These are phyloP conservation scores for Macrotrachela quadricornifera DNA, from an alignment of 1,140 invertebrate genomes.

Conservation along the genomic window DNA sequence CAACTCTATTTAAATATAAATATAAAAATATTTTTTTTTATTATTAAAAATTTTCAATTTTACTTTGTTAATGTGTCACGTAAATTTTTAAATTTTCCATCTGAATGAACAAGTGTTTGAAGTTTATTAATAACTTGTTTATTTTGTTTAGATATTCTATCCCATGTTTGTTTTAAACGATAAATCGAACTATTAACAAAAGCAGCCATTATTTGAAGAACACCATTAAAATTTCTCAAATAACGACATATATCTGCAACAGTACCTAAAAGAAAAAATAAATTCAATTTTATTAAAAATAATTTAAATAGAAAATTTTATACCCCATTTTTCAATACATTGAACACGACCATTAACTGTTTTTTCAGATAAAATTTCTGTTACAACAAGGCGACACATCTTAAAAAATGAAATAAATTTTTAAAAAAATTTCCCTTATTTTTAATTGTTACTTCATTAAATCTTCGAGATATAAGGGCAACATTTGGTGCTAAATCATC, in stretches of 20 bases:
- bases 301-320: background rate
- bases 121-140: slow-evolving; percentile 65
- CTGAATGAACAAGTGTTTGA: slow-evolving; percentile 62
- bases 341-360: slow-evolving; percentile 47
- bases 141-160: slow-evolving; percentile 73
- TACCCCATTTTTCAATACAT: slow-evolving; percentile 74
- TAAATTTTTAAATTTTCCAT: slow-evolving; percentile 64
- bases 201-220: slow-evolving; percentile 75
- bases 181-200: slow-evolving; percentile 72
- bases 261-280: too few relatives aligned
- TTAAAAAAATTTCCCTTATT: background rate
- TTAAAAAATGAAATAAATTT: slow-evolving; percentile 14
- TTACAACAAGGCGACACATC: slow-evolving; percentile 65
- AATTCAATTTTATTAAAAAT: too few relatives aligned
- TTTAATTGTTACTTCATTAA: slow-evolving; percentile 47
- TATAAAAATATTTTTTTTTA: too few relatives aligned
- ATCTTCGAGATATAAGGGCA: slow-evolving; percentile 62
- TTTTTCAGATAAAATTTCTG: slow-evolving; percentile 54
- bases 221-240: slow-evolving; percentile 83
- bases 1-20: slow-evolving; percentile 40
- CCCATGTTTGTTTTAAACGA: slow-evolving; percentile 74
- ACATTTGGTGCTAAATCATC: slow-evolving; percentile 59
- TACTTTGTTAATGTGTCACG: slow-evolving; percentile 40
- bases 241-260: slow-evolving; percentile 60
- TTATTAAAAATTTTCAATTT: too few relatives aligned